Percentiles rank a stretch among this genome's conserved stretches.
Conservation (phyloP, 1,140 invertebrate species). For the Mylabris phalerata region DNA sequence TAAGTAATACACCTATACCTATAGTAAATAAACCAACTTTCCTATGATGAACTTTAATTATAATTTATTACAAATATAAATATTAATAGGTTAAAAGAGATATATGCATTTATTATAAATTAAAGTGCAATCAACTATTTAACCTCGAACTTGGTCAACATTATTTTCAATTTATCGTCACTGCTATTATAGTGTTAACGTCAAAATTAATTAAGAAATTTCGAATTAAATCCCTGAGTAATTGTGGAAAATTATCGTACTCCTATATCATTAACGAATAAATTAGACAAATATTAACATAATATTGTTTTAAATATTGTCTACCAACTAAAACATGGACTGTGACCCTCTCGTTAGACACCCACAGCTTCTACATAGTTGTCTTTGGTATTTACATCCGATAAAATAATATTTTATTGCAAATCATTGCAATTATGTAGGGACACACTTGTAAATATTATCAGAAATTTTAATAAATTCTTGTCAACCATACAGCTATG, state of each 20-base stretch:
- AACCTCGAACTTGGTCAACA: neutral
- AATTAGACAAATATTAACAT: no score
- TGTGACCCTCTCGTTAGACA: constrained; percentile 33
- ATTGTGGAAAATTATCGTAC: neutral
- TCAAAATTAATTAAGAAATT: neutral
- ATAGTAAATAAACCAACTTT: neutral
- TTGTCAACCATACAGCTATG: no score
- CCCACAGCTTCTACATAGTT: constrained; percentile 33
- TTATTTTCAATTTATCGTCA: neutral
- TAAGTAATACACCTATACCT: neutral
- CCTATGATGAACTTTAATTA: constrained; percentile 16
- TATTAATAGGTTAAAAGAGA: constrained; percentile 4
- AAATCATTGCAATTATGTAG: constrained; percentile 36
- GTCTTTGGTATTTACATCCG: constrained; percentile 37
- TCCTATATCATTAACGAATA: no score
- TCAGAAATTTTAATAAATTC: constrained; percentile 4
- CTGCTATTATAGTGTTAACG: neutral
- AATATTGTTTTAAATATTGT: no score
- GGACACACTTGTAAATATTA: constrained; percentile 32
- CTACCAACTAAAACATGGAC: constrained; percentile 12
- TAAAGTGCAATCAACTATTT: neutral
- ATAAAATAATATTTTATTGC: constrained; percentile 40
- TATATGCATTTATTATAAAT: neutral
- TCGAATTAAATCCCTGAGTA: neutral
- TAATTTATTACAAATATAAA: constrained; percentile 18